Percentiles rank a stretch among this genome's conserved stretches.
Conservation (phyloP, 1,140 invertebrate genomes). For the Sarcophaga bullata region DNA sequence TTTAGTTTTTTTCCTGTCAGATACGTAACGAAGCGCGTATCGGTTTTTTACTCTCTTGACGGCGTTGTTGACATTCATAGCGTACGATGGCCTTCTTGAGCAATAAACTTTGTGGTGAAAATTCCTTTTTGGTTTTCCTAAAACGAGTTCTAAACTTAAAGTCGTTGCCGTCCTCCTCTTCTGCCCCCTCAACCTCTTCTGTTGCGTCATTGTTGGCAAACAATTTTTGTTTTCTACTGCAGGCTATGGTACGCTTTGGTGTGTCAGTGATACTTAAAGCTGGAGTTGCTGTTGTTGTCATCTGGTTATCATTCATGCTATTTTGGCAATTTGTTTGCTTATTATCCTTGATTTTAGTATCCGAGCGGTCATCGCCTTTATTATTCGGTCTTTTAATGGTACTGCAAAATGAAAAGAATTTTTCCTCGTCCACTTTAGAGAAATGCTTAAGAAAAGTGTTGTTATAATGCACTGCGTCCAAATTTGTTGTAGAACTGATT, state of each 20-base stretch:
- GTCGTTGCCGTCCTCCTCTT: neutral
- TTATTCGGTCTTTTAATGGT: neutral
- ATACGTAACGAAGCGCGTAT: conserved; percentile 8
- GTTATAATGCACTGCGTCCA: conserved; percentile 4
- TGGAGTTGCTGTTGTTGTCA: neutral
- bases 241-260: neutral
- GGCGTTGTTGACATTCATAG: neutral
- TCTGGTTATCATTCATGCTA: too few relatives aligned
- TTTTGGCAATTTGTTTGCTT: neutral
- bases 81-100: neutral
- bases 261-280: neutral
- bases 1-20: neutral
- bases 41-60: conserved; percentile 30
- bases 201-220: neutral
- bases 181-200: neutral
- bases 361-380: neutral
- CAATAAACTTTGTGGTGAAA: neutral
- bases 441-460: neutral
- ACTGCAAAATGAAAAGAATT: conserved; percentile 23
- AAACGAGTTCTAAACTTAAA: neutral
- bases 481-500: conserved; percentile 13
- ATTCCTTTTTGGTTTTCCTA: neutral
- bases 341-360: neutral
- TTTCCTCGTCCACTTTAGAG: neutral
- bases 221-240: conserved; percentile 22